A percentile compares a stretch with the other conserved stretches of the same genome.
Conservation (phyloP, 2,797 vertebrate genomes). For the Ara ararauna region DNA sequence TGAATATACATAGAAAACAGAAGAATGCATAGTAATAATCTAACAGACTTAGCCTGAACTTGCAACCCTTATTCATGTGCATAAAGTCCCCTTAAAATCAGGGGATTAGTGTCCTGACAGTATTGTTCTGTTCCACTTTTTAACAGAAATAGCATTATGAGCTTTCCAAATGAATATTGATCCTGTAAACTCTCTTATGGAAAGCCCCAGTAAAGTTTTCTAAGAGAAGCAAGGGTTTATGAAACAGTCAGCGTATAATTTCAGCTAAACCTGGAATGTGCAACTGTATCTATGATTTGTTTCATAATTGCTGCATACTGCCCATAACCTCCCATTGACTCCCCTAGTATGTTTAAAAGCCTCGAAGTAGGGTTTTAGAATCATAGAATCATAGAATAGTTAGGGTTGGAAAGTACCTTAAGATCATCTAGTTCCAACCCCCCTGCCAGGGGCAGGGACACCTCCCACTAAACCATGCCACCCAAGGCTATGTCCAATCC, state of each 20-base stretch:
- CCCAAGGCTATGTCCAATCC: no score
- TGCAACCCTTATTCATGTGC: not conserved
- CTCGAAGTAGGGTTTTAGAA: not conserved
- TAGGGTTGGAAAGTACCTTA: no score
- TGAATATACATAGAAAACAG: not conserved
- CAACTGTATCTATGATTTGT: conserved; percentile 26
- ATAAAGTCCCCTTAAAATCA: conserved; percentile 47
- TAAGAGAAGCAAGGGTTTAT: conserved; percentile 27
- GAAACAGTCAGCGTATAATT: conserved; percentile 13
- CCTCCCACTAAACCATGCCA: no score
- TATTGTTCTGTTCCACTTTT: conserved; percentile 52
- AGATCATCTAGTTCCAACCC: no score
- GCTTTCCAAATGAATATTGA: conserved; percentile 53
- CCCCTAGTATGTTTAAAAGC: conserved; percentile 8
- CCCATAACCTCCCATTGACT: conserved; percentile 26
- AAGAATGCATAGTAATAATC: not conserved
- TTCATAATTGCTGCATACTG: conserved; percentile 22
- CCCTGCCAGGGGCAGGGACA: no score
- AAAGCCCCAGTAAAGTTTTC: conserved; percentile 36
- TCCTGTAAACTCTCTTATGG: conserved; percentile 42
- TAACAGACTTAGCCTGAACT: conserved; percentile 22
- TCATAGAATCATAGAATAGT: no score
- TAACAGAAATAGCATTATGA: conserved; percentile 57
- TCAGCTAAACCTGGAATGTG: conserved; percentile 53
- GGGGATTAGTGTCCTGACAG: not conserved